These are phyloP conservation scores for Himalopsyche kuldschensis DNA, from an alignment of 2,888 invertebrate genomes.

Conservation along the genomic window DNA sequence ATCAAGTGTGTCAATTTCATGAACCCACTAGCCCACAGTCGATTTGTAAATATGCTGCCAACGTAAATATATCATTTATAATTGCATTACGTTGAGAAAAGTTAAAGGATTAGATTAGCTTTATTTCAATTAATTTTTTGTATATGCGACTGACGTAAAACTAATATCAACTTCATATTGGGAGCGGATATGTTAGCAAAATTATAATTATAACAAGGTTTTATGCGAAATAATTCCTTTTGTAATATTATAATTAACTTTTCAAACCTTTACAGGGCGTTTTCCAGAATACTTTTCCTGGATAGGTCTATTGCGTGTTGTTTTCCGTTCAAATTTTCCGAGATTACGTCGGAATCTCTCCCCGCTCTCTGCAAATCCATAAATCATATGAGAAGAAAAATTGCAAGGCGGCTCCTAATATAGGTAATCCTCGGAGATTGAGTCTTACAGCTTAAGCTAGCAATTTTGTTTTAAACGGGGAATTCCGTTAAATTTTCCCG, in stretches of 20 bases:
- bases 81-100: too few relatives aligned
- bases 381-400: slow-evolving; percentile 36
- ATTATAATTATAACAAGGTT: too few relatives aligned
- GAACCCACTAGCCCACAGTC: too few relatives aligned
- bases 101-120: too few relatives aligned
- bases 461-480: slow-evolving; percentile 29
- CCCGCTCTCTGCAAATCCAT: slow-evolving; percentile 35
- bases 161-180: too few relatives aligned
- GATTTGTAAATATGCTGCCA: too few relatives aligned
- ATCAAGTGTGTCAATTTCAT: too few relatives aligned
- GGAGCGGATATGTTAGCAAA: too few relatives aligned
- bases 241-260: background rate
- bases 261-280: background rate
- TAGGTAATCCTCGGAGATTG: slow-evolving; percentile 39
- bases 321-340: background rate
- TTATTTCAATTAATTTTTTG: too few relatives aligned
- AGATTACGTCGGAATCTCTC: background rate
- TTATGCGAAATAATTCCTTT: too few relatives aligned
- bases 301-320: background rate
- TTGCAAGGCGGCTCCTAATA: slow-evolving; percentile 33
- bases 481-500: slow-evolving; percentile 11
- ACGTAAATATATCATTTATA: too few relatives aligned
- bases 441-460: slow-evolving; percentile 36
- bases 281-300: background rate
- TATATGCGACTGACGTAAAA: too few relatives aligned